Percentiles rank a stretch among this genome's conserved stretches.
These are phyloP conservation scores for Ochotona princeps DNA, from an alignment of 2,113 vertebrate genomes.

Conservation along the genomic window DNA sequence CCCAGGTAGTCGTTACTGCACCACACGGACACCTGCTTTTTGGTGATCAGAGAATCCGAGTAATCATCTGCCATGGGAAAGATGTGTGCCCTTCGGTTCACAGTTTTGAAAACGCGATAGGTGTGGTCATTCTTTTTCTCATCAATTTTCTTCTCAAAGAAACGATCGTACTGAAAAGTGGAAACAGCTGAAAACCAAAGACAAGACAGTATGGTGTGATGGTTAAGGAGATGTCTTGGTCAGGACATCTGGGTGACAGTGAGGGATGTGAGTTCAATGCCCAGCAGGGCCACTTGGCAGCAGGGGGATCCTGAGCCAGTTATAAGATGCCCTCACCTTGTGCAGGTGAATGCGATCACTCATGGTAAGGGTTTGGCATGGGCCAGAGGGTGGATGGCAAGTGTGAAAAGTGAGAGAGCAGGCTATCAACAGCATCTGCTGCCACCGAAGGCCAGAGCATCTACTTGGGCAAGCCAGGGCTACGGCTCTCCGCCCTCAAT, in stretches of 20 bases:
- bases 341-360: background rate
- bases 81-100: slow-evolving; percentile 92
- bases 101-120: slow-evolving; percentile 97
- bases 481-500: background rate
- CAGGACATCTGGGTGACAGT: background rate
- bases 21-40: slow-evolving; percentile 96
- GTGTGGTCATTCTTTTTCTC: slow-evolving; percentile 97
- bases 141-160: slow-evolving; percentile 98
- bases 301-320: background rate
- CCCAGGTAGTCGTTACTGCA: slow-evolving; percentile 99
- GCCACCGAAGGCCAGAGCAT: background rate
- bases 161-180: slow-evolving; percentile 94
- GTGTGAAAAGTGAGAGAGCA: background rate
- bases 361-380: background rate
- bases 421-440: background rate
- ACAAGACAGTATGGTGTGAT: background rate
- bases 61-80: slow-evolving; percentile 98
- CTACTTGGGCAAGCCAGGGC: background rate
- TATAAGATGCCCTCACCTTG: background rate
- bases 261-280: background rate
- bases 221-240: background rate
- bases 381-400: rapidly evolving
- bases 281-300: background rate
- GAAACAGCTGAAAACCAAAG: slow-evolving; percentile 85
- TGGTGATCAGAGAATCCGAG: slow-evolving; percentile 88